These are phyloP conservation scores for Drosophila atripex DNA, from an alignment of 2,888 invertebrate genomes.

Conservation along the genomic window DNA sequence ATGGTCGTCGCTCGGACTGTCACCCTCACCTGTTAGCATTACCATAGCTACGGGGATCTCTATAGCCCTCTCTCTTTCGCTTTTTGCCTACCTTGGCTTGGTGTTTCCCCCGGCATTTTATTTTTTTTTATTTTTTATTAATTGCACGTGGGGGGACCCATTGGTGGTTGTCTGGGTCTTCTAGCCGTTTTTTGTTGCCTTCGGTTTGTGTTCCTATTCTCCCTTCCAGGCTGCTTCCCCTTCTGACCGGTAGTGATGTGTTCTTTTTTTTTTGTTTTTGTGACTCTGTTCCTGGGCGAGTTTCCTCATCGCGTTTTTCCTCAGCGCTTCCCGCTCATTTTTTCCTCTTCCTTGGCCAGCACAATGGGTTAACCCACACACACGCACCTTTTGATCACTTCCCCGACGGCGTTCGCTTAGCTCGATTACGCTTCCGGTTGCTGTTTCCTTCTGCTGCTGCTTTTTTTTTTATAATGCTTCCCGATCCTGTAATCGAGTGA, in stretches of 20 bases:
- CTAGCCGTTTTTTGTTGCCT: conserved; percentile 31
- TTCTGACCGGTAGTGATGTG: conserved; percentile 39
- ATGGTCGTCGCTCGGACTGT: conserved; percentile 10
- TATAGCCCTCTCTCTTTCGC: not conserved
- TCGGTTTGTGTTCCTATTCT: conserved; percentile 33
- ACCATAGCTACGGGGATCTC: conserved; percentile 40
- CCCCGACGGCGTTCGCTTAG: conserved; percentile 68
- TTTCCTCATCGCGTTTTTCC: conserved; percentile 74
- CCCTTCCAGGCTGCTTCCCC: conserved; percentile 29
- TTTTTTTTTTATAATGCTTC: conserved; percentile 23
- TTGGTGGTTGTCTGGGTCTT: conserved; percentile 39
- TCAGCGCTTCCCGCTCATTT: conserved; percentile 68
- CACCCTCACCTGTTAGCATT: conserved; percentile 46
- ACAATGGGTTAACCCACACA: conserved; percentile 54
- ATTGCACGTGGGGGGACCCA: conserved; percentile 48
- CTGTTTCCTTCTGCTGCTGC: conserved; percentile 41
- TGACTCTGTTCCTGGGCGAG: conserved; percentile 51
- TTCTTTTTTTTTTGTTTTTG: conserved; percentile 2
- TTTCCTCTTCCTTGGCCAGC: conserved; percentile 32
- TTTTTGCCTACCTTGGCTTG: conserved; percentile 6
- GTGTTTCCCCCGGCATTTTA: conserved; percentile 20
- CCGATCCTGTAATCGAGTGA: conserved; percentile 74
- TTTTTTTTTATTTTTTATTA: conserved; percentile 31
- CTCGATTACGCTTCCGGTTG: conserved; percentile 80
- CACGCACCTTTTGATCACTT: conserved; percentile 70